Evolutionary conservation across 1,140 invertebrate genomes (phyloP), one percentile per base, ranked within the genome.

Genomic region (Dendrolimus punctatus): DNA sequence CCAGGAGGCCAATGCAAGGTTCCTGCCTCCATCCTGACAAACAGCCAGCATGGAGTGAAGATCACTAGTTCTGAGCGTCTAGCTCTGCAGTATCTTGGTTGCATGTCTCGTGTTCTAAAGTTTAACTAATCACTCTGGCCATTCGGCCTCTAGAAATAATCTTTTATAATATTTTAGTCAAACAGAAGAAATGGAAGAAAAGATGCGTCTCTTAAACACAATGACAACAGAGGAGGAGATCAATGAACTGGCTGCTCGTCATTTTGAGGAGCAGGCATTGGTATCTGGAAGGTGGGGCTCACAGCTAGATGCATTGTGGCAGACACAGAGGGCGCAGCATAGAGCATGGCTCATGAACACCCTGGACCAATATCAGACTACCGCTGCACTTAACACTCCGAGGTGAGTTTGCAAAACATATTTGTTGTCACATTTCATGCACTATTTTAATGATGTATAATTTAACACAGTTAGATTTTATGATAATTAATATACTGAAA

Each of bases 231-330:
- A 96, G 81, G 91, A 91, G 57, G 91, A 95, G 57, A 93, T 96
- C 46, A 96, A 95, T 75, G 84, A 90, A 37, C 87, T 96, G 61
- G 93, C 93, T 2, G 89, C 90, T n/a, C 80, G 89, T 55, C 94
- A 95, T 69, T 92, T 95, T 80, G 93, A 95, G 71, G 91, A 94
- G 60, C 92, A 92, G 62, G 92, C 93, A 73, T 75, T 95, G 66
- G 82, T 93, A n/a, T 90, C 92, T 51, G 93, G 92, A 10, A 90
- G 92, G 47, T 95, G 94, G 94, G 91, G 92, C 53, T 94, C 91
- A 44, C 90, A 92, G 75, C 82, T 96, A 5, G 91, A 92, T 65
- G 91, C 90, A n/a, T 78, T 95, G 37, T 88, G 91, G 64, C 90
- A 93, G 58, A 90, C 91, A 46, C 95, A 96, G 84, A 90, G 91